Conservation (phyloP, 2,113 vertebrate genomes). For the Phaethon lepturus region DNA sequence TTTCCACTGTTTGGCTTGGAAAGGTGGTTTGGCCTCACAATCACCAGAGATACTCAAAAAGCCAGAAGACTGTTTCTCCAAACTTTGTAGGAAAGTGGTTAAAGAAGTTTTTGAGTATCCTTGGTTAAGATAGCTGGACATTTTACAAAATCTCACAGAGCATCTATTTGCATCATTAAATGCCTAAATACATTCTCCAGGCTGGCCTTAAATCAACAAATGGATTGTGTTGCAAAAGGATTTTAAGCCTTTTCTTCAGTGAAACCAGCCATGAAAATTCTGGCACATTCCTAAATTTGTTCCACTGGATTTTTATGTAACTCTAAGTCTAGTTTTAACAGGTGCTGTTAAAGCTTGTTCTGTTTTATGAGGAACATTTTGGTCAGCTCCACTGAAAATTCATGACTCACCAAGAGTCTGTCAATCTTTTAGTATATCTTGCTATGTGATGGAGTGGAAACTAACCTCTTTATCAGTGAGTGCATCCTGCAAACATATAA, state of each 20-base stretch:
- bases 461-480: background rate
- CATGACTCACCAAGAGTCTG: background rate
- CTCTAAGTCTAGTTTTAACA: background rate
- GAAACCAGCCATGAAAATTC: background rate
- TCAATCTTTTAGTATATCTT: background rate
- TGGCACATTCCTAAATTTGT: background rate
- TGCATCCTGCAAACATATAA: background rate
- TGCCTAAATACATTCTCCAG: background rate
- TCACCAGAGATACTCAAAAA: background rate
- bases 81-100: background rate
- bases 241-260: background rate
- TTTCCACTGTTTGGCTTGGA: background rate
- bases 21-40: background rate
- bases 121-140: background rate
- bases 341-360: background rate
- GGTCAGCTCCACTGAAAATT: background rate
- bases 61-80: background rate
- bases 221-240: background rate
- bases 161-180: background rate
- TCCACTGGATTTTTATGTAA: background rate
- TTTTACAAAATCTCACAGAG: background rate
- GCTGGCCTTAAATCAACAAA: background rate
- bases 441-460: background rate
- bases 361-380: slow-evolving; percentile 3
- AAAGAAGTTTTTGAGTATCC: background rate